phyloP scores from a whole-genome alignment of 2,888 invertebrate species.

The Nasonovia ribisnigri region DNA sequence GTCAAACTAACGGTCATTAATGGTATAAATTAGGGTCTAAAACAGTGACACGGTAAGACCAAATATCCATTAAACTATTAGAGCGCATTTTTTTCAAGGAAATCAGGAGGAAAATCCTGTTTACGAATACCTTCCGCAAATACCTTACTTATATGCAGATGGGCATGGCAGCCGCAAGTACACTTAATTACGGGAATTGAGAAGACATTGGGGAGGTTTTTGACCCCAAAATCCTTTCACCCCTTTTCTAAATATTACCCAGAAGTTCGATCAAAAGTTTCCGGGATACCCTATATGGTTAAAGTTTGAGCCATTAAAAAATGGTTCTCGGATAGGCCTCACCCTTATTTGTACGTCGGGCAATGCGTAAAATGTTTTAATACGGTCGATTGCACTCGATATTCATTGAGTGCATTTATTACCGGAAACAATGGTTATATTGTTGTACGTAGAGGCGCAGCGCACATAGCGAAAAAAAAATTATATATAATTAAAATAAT shows the following conservation, averaged over 20 bases:
- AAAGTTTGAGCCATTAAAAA: conserved; percentile 53
- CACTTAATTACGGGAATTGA: conserved; percentile 60
- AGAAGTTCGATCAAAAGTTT: conserved; percentile 52
- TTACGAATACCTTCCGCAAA: neutral
- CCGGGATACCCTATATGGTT: conserved; percentile 19
- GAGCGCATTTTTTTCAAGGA: neutral
- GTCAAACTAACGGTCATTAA: conserved; percentile 8
- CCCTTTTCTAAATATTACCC: conserved; percentile 31
- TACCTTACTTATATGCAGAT: conserved; percentile 15
- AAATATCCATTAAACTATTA: conserved; percentile 35
- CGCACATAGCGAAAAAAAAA: neutral
- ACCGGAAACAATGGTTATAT: conserved; percentile 36
- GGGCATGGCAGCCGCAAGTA: conserved; percentile 34
- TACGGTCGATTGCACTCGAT: conserved; percentile 50
- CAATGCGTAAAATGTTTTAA: conserved; percentile 35
- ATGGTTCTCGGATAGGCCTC: neutral
- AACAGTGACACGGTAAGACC: neutral
- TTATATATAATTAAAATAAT: neutral
- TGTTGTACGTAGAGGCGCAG: neutral
- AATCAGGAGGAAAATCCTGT: conserved; percentile 36
- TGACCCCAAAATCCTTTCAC: conserved; percentile 31
- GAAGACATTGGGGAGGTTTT: conserved; percentile 25
- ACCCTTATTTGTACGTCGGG: neutral
- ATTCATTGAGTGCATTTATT: conserved; percentile 51
- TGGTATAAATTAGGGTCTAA: conserved; percentile 46